phyloP scores from a whole-genome alignment of 2,888 invertebrate species.

The Hipparchia sbordonii region DNA sequence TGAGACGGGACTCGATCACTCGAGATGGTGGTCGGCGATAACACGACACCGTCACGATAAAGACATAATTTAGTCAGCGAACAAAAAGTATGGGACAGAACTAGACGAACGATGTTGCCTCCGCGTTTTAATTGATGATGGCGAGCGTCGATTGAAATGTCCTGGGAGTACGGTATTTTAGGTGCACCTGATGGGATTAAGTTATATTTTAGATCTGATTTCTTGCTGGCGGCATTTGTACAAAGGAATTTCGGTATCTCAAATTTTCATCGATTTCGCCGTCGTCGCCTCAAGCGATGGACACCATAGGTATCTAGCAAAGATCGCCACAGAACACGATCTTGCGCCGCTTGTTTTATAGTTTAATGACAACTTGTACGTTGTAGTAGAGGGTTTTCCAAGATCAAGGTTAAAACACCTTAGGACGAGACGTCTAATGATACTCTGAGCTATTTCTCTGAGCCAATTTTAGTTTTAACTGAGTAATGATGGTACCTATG shows the following conservation, averaged over 20 bases:
- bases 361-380: no score
- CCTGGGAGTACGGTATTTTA: conserved; percentile 47
- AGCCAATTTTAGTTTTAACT: no score
- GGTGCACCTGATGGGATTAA: conserved; percentile 15
- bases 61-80: conserved; percentile 80
- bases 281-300: no score
- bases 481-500: no score
- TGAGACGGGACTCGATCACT: conserved; percentile 67
- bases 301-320: no score
- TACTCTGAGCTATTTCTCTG: no score
- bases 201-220: conserved; percentile 16
- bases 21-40: conserved; percentile 74
- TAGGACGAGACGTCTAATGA: no score
- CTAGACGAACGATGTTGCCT: conserved; percentile 75
- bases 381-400: no score
- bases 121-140: conserved; percentile 74
- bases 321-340: no score
- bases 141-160: conserved; percentile 65
- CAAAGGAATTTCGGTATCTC: not conserved
- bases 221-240: conserved; percentile 8
- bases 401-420: no score
- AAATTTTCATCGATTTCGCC: not conserved
- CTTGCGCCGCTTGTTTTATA: no score
- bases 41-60: conserved; percentile 70
- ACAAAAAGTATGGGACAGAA: conserved; percentile 70